phyloP scores from a whole-genome alignment of 1,140 invertebrate species.

The Apis cerana region DNA sequence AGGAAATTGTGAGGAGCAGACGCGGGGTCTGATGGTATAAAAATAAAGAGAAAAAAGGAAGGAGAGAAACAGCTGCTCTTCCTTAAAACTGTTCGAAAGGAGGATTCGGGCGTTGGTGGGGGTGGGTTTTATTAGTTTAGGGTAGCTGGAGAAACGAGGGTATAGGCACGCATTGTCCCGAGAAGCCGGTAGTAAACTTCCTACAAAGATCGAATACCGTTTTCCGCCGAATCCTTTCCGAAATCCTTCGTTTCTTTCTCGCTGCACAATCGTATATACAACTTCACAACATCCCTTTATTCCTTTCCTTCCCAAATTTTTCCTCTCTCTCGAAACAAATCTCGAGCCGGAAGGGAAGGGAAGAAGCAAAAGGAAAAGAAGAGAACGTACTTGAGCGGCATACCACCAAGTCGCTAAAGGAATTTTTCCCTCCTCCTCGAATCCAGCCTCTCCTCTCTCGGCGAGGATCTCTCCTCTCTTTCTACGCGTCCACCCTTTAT shows the following conservation, averaged over 20 bases:
- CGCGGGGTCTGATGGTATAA: conserved; percentile 29
- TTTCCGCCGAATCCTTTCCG: background rate
- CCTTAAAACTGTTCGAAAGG: conserved; percentile 50
- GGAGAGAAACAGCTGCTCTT: conserved; percentile 58
- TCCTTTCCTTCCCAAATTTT: too few relatives aligned
- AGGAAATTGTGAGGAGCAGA: conserved; percentile 23
- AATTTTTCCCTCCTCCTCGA: background rate
- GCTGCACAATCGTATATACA: background rate
- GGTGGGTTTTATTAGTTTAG: conserved; percentile 63
- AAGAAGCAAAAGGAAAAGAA: background rate
- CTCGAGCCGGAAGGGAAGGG: too few relatives aligned
- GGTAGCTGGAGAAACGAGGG: conserved; percentile 51
- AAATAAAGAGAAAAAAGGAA: conserved; percentile 40
- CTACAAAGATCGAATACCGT: conserved; percentile 28
- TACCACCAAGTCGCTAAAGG: conserved; percentile 4
- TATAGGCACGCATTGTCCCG: conserved; percentile 25
- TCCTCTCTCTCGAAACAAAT: too few relatives aligned
- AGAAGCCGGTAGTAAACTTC: background rate
- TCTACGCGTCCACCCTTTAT: conserved; percentile 54
- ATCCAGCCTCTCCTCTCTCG: too few relatives aligned
- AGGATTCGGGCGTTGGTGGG: conserved; percentile 36
- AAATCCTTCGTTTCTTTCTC: background rate
- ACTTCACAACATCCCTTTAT: background rate
- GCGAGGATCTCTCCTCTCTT: conserved; percentile 4
- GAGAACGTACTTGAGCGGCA: conserved; percentile 48